Base-by-base conservation (phyloP, 2,797 vertebrate genomes). In the Benthosema pterotum region DNA sequence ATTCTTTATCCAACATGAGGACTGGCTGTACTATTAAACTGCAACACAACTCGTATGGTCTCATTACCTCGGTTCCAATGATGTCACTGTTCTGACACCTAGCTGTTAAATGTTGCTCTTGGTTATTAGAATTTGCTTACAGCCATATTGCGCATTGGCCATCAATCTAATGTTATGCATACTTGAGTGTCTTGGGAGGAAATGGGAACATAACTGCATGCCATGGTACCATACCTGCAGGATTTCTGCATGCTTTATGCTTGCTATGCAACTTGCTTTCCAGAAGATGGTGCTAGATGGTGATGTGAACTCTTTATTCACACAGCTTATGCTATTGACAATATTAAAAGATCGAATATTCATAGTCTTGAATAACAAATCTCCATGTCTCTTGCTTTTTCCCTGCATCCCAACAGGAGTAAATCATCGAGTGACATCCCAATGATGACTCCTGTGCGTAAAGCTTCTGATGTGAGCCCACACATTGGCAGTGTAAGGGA, bases 381-480 rank as follows among this genome's bases (percentile, higher is more conserved):
- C 3, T 4, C 52, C 15, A 38, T 57, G 2, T 52, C 14, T 60
- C 47, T 68, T 46, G 13, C 63, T 61, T 2, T 72, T 9, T 12
- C 74, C 19, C 69, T 25, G 56, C 15, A 67, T 73, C 63, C 51
- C 22, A 48, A 56, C 71, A 98, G 98, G 94, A 98, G 96, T 79
- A 99, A 97, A 83, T 99, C 97, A 16, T 77, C 96, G 89, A 95
- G 92, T 19, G 94, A 92, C 74, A 88, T 93, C 66, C 78, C 84
- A 0, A 77, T 85, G 74, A 75, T 86, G 0, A 79, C 75, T 28
- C 78, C 83, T 5, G 62, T 51, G 45, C 74, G 71, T 8, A 88
- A 80, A 73, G 57, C 61, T 60, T 74, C 51, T 12, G 70, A 92
- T 59, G 86, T 91, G 72, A 89, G 75, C 17, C 89, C 91, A 47